phyloP scores from a whole-genome alignment of 1,140 invertebrate species.

The Amphibalanus amphitrite region DNA sequence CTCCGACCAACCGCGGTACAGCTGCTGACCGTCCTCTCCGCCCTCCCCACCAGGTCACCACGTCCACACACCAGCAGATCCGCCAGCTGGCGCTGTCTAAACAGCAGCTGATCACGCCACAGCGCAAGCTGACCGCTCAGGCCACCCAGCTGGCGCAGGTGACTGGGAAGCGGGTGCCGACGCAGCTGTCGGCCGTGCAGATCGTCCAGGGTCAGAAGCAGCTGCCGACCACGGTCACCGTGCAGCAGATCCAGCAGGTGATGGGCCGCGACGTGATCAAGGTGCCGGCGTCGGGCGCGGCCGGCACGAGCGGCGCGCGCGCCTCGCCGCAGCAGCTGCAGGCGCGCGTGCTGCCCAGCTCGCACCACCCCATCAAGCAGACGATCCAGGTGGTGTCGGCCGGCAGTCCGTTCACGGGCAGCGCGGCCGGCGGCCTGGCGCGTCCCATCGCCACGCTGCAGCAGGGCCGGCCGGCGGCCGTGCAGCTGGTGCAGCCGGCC shows the following conservation, averaged over 20 bases:
- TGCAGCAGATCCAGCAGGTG: constrained; percentile 59
- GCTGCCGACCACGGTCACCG: constrained; percentile 42
- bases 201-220: constrained; percentile 44
- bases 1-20: no score
- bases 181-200: constrained; percentile 20
- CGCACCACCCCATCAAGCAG: constrained; percentile 30
- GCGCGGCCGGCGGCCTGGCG: constrained; percentile 13
- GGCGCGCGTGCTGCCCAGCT: constrained; percentile 24
- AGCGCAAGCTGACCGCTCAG: constrained; percentile 35
- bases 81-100: constrained; percentile 43
- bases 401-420: constrained; percentile 10
- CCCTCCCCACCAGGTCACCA: constrained; percentile 28
- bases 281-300: constrained; percentile 9
- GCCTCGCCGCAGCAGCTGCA: constrained; percentile 21
- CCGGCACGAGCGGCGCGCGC: constrained; percentile 19
- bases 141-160: constrained; percentile 32
- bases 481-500: constrained; percentile 13
- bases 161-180: constrained; percentile 12
- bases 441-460: constrained; percentile 9
- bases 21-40: no score
- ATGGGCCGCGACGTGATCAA: constrained; percentile 34
- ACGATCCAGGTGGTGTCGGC: constrained; percentile 33
- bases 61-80: constrained; percentile 42
- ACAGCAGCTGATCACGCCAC: constrained; percentile 39
- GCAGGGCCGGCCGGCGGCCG: constrained; percentile 13